Percentiles rank a stretch among this genome's conserved stretches.
These are phyloP conservation scores for Datnioides undecimradiatus DNA, from an alignment of 2,113 vertebrate species.

Conservation along the genomic window DNA sequence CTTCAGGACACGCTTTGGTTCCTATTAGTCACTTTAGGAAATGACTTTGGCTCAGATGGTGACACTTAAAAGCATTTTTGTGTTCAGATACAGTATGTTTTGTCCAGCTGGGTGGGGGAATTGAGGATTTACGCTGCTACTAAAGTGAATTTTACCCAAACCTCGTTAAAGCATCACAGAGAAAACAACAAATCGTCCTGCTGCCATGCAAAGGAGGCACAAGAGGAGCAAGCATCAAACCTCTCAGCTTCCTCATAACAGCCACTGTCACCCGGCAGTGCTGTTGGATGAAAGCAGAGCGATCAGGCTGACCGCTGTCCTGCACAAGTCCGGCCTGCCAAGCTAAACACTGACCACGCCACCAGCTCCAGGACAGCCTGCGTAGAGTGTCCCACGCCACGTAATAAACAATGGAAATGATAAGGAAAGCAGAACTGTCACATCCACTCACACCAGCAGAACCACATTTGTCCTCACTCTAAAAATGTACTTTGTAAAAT, in stretches of 20 bases:
- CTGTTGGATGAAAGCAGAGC: too few relatives aligned
- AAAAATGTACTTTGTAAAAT: too few relatives aligned
- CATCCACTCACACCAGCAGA: too few relatives aligned
- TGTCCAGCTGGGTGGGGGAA: neutral
- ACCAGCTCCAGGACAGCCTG: neutral
- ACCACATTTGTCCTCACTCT: too few relatives aligned
- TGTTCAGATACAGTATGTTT: neutral
- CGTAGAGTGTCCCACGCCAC: neutral
- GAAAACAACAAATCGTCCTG: neutral
- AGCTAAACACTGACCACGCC: neutral
- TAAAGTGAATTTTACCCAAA: neutral
- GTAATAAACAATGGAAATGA: neutral
- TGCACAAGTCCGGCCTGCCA: neutral
- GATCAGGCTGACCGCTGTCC: too few relatives aligned
- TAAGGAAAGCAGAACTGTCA: neutral
- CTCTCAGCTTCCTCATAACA: neutral
- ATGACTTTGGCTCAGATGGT: neutral
- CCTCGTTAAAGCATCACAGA: neutral
- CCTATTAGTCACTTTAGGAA: neutral
- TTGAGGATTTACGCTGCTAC: neutral
- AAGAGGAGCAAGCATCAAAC: neutral
- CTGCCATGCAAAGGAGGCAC: neutral
- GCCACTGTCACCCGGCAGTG: neutral
- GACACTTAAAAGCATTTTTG: neutral
- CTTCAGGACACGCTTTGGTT: neutral